phyloP scores from a whole-genome alignment of 1,140 invertebrate genomes.

The Drosophila pseudoobscura region DNA sequence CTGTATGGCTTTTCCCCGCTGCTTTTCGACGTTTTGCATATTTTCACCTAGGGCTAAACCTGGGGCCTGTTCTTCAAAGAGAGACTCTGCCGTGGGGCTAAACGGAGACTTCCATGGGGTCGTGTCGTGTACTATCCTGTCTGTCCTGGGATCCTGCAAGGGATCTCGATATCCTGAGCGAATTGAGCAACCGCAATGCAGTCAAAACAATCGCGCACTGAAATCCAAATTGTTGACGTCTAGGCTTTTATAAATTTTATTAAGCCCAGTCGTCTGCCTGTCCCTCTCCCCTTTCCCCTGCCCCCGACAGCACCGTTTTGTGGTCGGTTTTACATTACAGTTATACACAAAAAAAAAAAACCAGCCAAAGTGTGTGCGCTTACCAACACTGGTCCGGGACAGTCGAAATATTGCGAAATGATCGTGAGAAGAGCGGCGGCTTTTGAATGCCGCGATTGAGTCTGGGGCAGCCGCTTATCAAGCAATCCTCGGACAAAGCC shows the following conservation, averaged over 20 bases:
- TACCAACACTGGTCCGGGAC: constrained; percentile 62
- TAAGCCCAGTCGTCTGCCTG: constrained; percentile 23
- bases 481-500: constrained; percentile 58
- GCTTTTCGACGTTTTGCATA: constrained; percentile 67
- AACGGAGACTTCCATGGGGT: constrained; percentile 27
- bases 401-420: constrained; percentile 46
- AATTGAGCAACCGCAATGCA: constrained; percentile 53
- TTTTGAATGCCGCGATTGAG: constrained; percentile 50
- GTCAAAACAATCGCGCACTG: constrained; percentile 61
- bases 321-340: constrained; percentile 72
- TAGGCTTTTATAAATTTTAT: constrained; percentile 71
- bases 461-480: constrained; percentile 57
- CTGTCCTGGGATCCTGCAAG: neutral
- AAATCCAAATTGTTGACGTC: constrained; percentile 43
- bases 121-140: neutral
- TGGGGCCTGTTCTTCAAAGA: constrained; percentile 17
- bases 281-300: neutral
- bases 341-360: constrained; percentile 17
- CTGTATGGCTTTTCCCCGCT: constrained; percentile 40
- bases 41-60: constrained; percentile 42
- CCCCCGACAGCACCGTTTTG: constrained; percentile 16
- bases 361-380: constrained; percentile 23
- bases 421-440: constrained; percentile 51
- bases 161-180: too few species aligned
- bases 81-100: constrained; percentile 1